A percentile compares a stretch with the other conserved stretches of the same genome.
Conservation (phyloP, 2,797 vertebrate genomes). For the Rhincodon typus region DNA sequence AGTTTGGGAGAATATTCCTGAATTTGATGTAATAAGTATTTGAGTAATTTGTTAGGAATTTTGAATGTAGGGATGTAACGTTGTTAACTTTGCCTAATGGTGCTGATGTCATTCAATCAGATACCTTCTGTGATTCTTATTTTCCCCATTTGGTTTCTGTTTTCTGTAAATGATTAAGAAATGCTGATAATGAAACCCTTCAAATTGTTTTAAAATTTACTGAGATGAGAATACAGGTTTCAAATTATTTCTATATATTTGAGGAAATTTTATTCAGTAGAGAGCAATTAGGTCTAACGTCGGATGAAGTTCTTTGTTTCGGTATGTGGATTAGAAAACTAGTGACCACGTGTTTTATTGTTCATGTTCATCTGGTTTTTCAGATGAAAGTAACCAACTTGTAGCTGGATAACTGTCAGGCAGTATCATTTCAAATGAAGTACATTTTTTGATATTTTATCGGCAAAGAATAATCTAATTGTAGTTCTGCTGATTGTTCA, state of each 20-base stretch:
- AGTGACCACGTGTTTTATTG: background rate
- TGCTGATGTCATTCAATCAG: background rate
- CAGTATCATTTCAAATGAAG: background rate
- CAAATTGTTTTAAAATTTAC: slow-evolving; percentile 7
- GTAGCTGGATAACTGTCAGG: background rate
- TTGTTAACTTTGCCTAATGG: background rate
- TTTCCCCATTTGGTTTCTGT: background rate
- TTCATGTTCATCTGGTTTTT: background rate
- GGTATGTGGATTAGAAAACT: background rate
- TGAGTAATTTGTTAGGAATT: background rate
- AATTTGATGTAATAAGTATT: background rate
- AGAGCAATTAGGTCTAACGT: background rate
- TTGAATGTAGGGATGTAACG: background rate
- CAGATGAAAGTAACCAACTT: background rate
- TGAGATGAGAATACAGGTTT: background rate
- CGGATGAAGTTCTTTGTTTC: background rate
- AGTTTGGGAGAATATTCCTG: background rate
- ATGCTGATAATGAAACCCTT: background rate
- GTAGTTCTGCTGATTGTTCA: background rate
- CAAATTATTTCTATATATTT: background rate
- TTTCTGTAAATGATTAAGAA: background rate
- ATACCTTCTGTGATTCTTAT: background rate
- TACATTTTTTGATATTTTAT: background rate
- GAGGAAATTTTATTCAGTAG: background rate
- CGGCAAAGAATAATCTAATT: background rate